Percentiles rank a stretch among this genome's conserved stretches.
phyloP scores from a whole-genome alignment of 2,113 vertebrate species.

The Ceratotherium simum region DNA sequence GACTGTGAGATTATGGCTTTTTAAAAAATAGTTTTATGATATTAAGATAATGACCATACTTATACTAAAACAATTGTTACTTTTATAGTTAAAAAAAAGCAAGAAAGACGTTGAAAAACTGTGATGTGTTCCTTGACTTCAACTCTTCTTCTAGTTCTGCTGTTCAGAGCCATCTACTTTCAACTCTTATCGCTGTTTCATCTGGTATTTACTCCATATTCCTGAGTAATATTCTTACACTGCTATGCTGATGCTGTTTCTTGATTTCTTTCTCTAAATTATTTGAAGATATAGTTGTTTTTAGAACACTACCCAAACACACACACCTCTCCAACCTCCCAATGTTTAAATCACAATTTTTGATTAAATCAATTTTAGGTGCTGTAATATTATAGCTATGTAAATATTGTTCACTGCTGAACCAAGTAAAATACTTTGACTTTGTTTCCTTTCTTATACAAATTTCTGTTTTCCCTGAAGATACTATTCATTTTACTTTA shows the following conservation, averaged over 20 bases:
- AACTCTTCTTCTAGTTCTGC: not conserved
- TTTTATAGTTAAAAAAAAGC: not conserved
- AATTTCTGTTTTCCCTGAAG: not conserved
- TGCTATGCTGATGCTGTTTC: not conserved
- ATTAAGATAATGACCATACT: not conserved
- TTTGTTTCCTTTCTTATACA: not conserved
- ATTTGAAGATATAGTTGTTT: not conserved
- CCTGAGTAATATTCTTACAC: not conserved
- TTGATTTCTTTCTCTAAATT: not conserved
- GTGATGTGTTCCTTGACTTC: not conserved
- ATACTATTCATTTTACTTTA: not conserved
- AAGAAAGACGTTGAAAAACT: not conserved
- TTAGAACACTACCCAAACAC: not conserved
- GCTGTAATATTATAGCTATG: not conserved
- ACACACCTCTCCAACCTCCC: not conserved
- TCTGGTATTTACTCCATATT: not conserved
- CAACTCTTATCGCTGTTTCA: not conserved
- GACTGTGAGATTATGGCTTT: not conserved
- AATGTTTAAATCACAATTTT: not conserved
- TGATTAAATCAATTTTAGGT: not conserved
- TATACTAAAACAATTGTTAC: not conserved
- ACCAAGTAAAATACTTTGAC: not conserved
- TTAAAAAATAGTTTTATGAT: not conserved
- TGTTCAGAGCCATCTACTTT: not conserved
- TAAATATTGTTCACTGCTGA: not conserved